Percentiles rank a stretch among this genome's conserved stretches.
Conservation (phyloP, 2,888 invertebrate species). For the Chymomyza amoena region DNA sequence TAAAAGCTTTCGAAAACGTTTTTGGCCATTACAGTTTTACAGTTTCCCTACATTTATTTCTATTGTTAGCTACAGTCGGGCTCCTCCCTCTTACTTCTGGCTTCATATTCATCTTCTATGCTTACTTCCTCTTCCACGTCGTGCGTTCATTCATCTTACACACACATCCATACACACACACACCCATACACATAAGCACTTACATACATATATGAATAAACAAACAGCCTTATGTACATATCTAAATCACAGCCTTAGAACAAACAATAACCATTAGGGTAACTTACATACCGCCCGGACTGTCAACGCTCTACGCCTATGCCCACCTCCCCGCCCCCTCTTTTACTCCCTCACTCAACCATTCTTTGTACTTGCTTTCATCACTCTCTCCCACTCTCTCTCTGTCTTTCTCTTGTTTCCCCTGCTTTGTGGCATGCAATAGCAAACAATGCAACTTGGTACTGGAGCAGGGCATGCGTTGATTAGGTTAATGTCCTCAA, state of each 20-base stretch:
- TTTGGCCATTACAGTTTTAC: too few relatives aligned
- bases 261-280: not conserved
- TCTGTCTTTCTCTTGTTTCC: too few relatives aligned
- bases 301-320: not conserved
- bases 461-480: slow-evolving; percentile 32
- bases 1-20: too few relatives aligned
- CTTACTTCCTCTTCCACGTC: not conserved
- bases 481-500: slow-evolving; percentile 69
- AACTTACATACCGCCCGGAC: not conserved
- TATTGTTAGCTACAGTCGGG: too few relatives aligned
- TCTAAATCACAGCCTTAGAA: not conserved
- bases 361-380: too few relatives aligned
- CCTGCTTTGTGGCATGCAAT: not conserved
- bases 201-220: not conserved
- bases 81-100: too few relatives aligned
- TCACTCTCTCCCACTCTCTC: too few relatives aligned
- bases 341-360: not conserved
- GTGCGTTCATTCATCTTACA: not conserved
- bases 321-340: too few relatives aligned
- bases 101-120: too few relatives aligned
- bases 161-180: not conserved
- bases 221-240: not conserved
- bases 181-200: not conserved
- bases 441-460: not conserved
- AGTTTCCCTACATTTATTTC: too few relatives aligned